Evolutionary conservation across 64 coral and sea anemone genomes (phyloP).

Genomic region (Porites australiensis): DNA sequence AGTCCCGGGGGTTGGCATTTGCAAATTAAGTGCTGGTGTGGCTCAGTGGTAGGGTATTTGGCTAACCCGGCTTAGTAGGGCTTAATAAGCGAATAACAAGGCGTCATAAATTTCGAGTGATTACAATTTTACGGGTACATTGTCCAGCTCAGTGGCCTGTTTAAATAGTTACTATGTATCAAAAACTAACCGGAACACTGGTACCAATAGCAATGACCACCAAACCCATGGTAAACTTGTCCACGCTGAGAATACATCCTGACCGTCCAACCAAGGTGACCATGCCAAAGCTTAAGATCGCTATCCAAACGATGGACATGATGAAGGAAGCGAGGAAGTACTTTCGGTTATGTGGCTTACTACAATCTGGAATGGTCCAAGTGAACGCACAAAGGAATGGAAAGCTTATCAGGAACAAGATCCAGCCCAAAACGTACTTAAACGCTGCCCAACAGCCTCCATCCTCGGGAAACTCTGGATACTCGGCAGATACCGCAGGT

Average conservation of each 20-base stretch:
- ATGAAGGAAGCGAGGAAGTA: conserved; percentile 94
- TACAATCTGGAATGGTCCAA: conserved; percentile 98
- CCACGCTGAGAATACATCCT: conserved; percentile 94
- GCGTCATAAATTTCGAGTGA: no score
- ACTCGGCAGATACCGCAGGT: conserved; percentile 69
- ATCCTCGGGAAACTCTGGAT: conserved; percentile 79
- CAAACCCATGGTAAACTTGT: conserved; percentile 99
- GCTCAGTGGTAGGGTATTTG: no score
- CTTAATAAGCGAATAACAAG: no score
- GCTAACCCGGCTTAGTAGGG: no score
- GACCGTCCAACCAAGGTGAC: conserved; percentile 95
- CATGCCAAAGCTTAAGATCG: conserved; percentile 97
- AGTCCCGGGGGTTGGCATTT: no score
- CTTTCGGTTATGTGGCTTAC: conserved; percentile 92
- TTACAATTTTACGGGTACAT: not conserved
- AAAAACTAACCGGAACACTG: conserved; percentile 92
- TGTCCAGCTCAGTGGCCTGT: no score
- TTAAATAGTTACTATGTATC: no score
- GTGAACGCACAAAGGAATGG: conserved; percentile 95
- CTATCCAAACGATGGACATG: conserved; percentile 97
- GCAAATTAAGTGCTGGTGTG: no score
- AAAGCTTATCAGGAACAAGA: conserved; percentile 90
- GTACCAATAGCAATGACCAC: conserved; percentile 97
- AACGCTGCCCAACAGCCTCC: conserved; percentile 3
- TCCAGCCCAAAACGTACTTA: conserved; percentile 78